Conservation (phyloP, 1,140 invertebrate genomes). For the Musca vetustissima region DNA sequence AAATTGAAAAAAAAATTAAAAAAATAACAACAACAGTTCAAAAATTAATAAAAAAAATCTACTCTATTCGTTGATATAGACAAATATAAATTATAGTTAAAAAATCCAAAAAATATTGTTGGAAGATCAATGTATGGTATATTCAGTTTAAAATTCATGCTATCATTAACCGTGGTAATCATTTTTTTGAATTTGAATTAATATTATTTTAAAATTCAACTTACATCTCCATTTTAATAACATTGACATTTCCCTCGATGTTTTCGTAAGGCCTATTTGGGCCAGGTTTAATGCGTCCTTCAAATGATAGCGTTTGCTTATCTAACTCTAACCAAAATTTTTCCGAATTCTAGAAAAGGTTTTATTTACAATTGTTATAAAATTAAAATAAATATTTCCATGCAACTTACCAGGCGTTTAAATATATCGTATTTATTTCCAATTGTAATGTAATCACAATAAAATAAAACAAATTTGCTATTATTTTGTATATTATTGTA, state of each 20-base stretch:
- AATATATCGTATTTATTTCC: conserved; percentile 9
- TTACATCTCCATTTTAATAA: conserved; percentile 14
- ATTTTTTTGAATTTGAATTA: too few species aligned
- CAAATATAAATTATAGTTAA: too few species aligned
- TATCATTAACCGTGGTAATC: too few species aligned
- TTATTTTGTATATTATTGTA: not conserved
- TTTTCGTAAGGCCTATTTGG: not conserved
- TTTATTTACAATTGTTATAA: not conserved
- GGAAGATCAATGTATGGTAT: too few species aligned
- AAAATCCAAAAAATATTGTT: too few species aligned
- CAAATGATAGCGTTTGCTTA: not conserved
- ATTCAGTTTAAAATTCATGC: too few species aligned
- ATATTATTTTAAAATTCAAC: not conserved
- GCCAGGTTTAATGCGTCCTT: not conserved
- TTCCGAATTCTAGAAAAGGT: conserved; percentile 5
- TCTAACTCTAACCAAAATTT: conserved; percentile 25
- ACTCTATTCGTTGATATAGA: too few species aligned
- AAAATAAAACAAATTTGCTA: not conserved
- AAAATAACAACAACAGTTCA: too few species aligned
- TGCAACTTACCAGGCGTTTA: conserved; percentile 16
- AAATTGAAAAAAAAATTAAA: too few species aligned
- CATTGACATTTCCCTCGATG: not conserved
- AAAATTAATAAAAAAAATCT: too few species aligned
- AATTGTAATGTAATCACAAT: not conserved
- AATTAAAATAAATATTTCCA: not conserved